These are phyloP conservation scores for Drosophila prolongata DNA, from an alignment of 2,888 invertebrate genomes.

Conservation along the genomic window DNA sequence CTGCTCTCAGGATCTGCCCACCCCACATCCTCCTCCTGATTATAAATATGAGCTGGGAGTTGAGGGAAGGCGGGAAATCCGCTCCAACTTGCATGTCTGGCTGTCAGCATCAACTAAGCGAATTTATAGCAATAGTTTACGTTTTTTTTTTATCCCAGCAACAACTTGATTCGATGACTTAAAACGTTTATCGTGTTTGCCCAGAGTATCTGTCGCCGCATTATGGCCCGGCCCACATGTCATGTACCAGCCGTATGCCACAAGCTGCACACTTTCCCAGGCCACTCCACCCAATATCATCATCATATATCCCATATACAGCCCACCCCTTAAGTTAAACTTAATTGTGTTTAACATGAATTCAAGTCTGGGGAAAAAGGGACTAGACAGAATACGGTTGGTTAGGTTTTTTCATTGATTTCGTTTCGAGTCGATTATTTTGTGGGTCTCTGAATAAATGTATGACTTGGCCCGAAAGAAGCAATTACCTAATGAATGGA, in stretches of 20 bases:
- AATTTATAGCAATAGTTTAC: constrained; percentile 38
- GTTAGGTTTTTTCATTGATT: constrained; percentile 18
- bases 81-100: constrained; percentile 22
- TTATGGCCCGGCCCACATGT: constrained; percentile 15
- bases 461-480: neutral
- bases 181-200: constrained; percentile 60
- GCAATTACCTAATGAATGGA: constrained; percentile 48
- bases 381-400: constrained; percentile 4
- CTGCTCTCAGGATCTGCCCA: neutral
- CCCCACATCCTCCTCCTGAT: constrained; percentile 8
- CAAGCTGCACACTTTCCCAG: constrained; percentile 35
- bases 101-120: constrained; percentile 39
- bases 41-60: constrained; percentile 23
- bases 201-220: constrained; percentile 14
- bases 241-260: constrained; percentile 32
- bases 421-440: constrained; percentile 14
- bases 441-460: neutral
- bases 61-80: neutral
- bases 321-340: constrained; percentile 19
- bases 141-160: constrained; percentile 3
- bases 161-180: constrained; percentile 39
- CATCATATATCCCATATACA: neutral
- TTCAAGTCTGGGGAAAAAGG: constrained; percentile 14
- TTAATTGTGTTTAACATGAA: constrained; percentile 25
- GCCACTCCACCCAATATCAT: constrained; percentile 12